Percentiles rank a stretch among this genome's conserved stretches.
Conservation (phyloP, 2,113 vertebrate species). For the Scomber japonicus region DNA sequence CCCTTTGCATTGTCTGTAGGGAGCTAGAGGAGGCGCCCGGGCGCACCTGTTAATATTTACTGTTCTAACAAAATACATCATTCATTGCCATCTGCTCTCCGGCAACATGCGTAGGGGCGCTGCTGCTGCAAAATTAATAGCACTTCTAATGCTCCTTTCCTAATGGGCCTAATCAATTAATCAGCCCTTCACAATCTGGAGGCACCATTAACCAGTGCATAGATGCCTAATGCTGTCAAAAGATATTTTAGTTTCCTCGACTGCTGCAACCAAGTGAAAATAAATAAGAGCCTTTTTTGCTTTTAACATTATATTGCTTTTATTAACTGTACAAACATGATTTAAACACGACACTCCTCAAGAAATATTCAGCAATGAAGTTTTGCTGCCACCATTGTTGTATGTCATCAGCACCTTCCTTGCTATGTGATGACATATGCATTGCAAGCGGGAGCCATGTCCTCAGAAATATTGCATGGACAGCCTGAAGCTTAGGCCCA, state of each 20-base stretch:
- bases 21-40: conserved; percentile 58
- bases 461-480: conserved; percentile 61
- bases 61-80: conserved; percentile 81
- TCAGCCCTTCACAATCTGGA: conserved; percentile 71
- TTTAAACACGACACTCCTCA: conserved; percentile 17
- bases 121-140: conserved; percentile 77
- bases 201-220: conserved; percentile 67
- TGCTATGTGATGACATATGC: conserved; percentile 37
- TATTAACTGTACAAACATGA: conserved; percentile 35
- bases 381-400: conserved; percentile 17
- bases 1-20: conserved; percentile 45
- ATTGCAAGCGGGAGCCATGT: conserved; percentile 27
- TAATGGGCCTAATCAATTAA: conserved; percentile 83
- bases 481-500: conserved; percentile 53
- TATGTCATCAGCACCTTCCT: conserved; percentile 20
- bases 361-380: conserved; percentile 10
- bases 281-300: conserved; percentile 13
- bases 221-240: conserved; percentile 67
- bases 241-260: conserved; percentile 44
- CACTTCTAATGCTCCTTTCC: conserved; percentile 76
- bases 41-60: conserved; percentile 85
- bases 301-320: conserved; percentile 22
- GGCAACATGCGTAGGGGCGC: conserved; percentile 63
- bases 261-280: conserved; percentile 36
- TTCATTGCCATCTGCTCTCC: conserved; percentile 81